phyloP scores from a whole-genome alignment of 2,888 invertebrate genomes.

The Podotricha telesiphe region DNA sequence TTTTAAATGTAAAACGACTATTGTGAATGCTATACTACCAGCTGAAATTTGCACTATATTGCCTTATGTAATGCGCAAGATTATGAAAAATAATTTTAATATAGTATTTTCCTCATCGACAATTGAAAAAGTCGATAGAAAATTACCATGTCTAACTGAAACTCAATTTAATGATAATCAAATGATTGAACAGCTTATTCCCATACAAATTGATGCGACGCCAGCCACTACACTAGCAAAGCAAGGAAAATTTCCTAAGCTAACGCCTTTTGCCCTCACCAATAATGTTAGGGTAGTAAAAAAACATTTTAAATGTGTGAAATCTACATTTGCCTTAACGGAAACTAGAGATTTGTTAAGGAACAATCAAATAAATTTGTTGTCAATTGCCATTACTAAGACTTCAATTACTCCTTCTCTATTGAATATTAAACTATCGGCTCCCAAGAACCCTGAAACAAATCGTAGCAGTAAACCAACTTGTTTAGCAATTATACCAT shows the following conservation, averaged over 20 bases:
- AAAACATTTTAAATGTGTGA: background rate
- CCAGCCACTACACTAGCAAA: background rate
- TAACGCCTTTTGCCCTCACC: background rate
- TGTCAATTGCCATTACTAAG: background rate
- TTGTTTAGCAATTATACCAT: background rate
- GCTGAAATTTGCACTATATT: conserved; percentile 71
- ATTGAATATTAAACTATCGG: background rate
- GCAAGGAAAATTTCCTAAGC: conserved; percentile 23
- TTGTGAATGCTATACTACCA: conserved; percentile 67
- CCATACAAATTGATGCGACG: conserved; percentile 4
- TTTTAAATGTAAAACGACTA: conserved; percentile 66
- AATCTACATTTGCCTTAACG: background rate
- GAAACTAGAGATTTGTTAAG: conserved; percentile 7
- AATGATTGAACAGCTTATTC: conserved; percentile 14
- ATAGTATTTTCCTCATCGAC: conserved; percentile 38
- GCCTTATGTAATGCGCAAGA: conserved; percentile 62
- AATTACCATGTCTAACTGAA: conserved; percentile 37
- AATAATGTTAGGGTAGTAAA: conserved; percentile 4
- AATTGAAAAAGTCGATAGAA: conserved; percentile 47
- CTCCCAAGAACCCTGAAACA: background rate
- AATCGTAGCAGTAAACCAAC: background rate
- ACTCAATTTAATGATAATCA: conserved; percentile 17
- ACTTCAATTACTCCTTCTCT: background rate
- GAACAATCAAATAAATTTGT: conserved; percentile 11
- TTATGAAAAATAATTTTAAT: conserved; percentile 49